Evolutionary conservation across 2,888 invertebrate species (phyloP), one percentile per base, ranked within the genome.

Genomic region (Cetonia aurata): DNA sequence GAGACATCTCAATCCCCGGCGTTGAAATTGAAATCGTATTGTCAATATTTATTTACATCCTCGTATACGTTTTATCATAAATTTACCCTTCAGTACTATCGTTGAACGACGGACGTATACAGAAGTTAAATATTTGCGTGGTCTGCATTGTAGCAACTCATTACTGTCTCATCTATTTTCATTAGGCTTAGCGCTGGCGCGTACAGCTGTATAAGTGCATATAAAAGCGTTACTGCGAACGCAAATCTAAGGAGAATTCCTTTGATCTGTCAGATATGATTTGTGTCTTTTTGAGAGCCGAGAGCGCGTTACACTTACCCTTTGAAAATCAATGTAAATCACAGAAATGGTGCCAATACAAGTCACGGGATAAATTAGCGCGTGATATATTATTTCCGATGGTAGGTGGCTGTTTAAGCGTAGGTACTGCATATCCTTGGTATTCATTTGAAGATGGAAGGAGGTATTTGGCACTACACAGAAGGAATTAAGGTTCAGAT

Each of bases 91-190:
- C 48, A 62, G 33, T 62, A 33, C 62, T 46, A 50, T 62, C 48
- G 44, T 37, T 62, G 33, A 33, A n/a, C 62, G 48, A 62, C 62
- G 53, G 8, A 31, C 25, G 48, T 33, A 62, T 62, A 62, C 52
- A 62, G 55, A 56, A 71, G 68, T 62, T 25, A 70, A 74, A 74
- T 69, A 73, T 74, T 74, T 73, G 74, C 70, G 71, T 71, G 68
- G 70, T 71, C 67, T 69, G 65, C 66, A 69, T 69, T 69, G 69
- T 71, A 59, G 67, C 69, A 67, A 56, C 69, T 75, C 73, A 75
- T 75, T 75, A 75, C 73, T 72, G 73, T 75, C 75, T 71, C 73
- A 75, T 75, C 72, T 73, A 73, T 75, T 75, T 73, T 73, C 75
- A 73, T 75, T 75, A 75, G 72, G 33, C 46, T 31, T 50, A 66